phyloP scores from a whole-genome alignment of 1,140 invertebrate genomes.

The Drosophila varians region DNA sequence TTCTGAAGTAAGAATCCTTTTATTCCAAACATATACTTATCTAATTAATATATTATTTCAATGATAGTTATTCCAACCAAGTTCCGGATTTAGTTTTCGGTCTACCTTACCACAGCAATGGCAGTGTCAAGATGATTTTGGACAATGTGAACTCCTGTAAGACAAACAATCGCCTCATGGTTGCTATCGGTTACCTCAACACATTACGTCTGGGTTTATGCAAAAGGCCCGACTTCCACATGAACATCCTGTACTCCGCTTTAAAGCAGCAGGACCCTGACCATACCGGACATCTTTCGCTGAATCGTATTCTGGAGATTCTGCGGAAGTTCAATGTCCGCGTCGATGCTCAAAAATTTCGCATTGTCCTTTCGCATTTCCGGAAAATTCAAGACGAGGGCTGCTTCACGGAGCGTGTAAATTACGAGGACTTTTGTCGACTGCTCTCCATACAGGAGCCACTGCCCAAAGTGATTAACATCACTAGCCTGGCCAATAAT shows the following conservation, averaged over 20 bases:
- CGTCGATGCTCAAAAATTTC: slow-evolving; percentile 47
- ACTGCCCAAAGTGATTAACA: slow-evolving; percentile 46
- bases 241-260: slow-evolving; percentile 37
- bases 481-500: slow-evolving; percentile 22
- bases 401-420: slow-evolving; percentile 46
- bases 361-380: slow-evolving; percentile 39
- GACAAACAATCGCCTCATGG: slow-evolving; percentile 22
- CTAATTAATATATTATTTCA: background rate
- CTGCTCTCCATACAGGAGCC: slow-evolving; percentile 52
- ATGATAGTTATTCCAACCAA: slow-evolving; percentile 28
- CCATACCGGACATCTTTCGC: slow-evolving; percentile 32
- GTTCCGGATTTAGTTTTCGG: slow-evolving; percentile 45
- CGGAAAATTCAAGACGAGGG: slow-evolving; percentile 49
- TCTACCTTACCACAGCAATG: slow-evolving; percentile 3
- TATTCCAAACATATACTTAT: background rate
- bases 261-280: slow-evolving; percentile 52
- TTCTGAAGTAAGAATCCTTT: slow-evolving; percentile 26
- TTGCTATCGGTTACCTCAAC: slow-evolving; percentile 55
- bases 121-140: slow-evolving; percentile 49
- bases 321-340: slow-evolving; percentile 36
- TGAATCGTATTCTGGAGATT: slow-evolving; percentile 38
- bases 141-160: slow-evolving; percentile 41
- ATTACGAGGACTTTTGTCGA: slow-evolving; percentile 50
- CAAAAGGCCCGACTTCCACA: slow-evolving; percentile 43
- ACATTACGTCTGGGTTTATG: slow-evolving; percentile 48